Percentiles rank a stretch among this genome's conserved stretches.
Evolutionary conservation across 2,888 invertebrate species (phyloP).

Genomic region (Troides helena): DNA sequence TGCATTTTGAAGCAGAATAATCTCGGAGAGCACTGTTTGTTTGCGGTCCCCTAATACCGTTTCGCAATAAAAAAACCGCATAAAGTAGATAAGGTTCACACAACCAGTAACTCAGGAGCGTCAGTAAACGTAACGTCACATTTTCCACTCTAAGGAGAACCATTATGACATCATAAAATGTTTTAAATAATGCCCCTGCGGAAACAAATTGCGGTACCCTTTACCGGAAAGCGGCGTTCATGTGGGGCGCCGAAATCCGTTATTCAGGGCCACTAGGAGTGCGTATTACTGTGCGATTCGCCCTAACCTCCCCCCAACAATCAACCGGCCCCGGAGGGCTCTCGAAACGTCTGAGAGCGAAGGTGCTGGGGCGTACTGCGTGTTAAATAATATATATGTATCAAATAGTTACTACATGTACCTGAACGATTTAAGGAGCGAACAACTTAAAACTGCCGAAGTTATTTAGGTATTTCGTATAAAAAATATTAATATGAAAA

Average conservation of each 20-base stretch:
- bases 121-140: constrained; percentile 15
- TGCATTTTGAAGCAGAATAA: not conserved
- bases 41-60: not conserved
- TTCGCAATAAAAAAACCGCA: not conserved
- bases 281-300: constrained; percentile 31
- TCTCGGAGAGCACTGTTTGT: constrained; percentile 2
- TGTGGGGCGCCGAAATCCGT: constrained; percentile 23
- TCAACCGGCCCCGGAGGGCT: constrained; percentile 32
- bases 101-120: constrained; percentile 11
- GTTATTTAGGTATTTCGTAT: not conserved
- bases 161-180: constrained; percentile 29
- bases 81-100: constrained; percentile 6
- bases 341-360: constrained; percentile 36
- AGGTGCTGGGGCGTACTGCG: constrained; percentile 31
- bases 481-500: not conserved
- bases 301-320: constrained; percentile 29
- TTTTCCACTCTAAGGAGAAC: constrained; percentile 25
- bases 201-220: constrained; percentile 30
- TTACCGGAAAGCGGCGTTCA: constrained; percentile 27
- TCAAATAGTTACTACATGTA: constrained; percentile 31
- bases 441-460: not conserved
- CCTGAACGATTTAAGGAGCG: constrained; percentile 28
- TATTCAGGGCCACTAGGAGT: constrained; percentile 25
- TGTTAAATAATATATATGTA: constrained; percentile 42
- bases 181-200: constrained; percentile 23